Evolutionary conservation across 53 echinoderm and acorn worm species (phyloP), one percentile per base, ranked within the genome.

Genomic region (Henricia sp.): DNA sequence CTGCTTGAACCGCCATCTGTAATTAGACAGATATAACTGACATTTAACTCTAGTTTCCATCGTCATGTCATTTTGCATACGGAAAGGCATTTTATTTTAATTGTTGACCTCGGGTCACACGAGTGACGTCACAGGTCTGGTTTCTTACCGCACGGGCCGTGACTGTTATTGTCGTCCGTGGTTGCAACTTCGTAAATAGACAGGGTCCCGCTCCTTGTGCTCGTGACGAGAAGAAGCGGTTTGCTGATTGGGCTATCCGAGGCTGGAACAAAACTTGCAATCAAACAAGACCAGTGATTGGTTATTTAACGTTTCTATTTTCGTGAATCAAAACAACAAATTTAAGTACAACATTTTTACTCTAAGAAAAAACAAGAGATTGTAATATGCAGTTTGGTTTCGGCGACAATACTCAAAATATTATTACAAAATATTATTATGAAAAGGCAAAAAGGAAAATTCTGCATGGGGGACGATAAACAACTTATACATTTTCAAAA

Each of bases 111-210:
- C n/a, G n/a, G n/a, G n/a, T n/a, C n/a, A n/a, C n/a, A n/a, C n/a
- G n/a, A n/a, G n/a, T n/a, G n/a, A n/a, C n/a, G n/a, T n/a, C n/a
- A n/a, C n/a, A n/a, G 53, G 53, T n/a, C 53, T 17, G 3, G 9
- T 17, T 29, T 60, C 33, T 10, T 60, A 32, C 28, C 11, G 13
- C 16, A 32, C 13, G 20, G 30, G 13, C 30, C 24, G 32, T 29
- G 62, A 32, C 27, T 20, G 28, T 24, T 76, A 21, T 40, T 58
- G 38, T 46, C 30, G 16, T 24, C 56, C 28, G 43, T 36, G 28
- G 89, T 89, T 20, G 91, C 77, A 8, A 95, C 88, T 53, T 95
- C 92, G 68, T 93, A 95, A 41, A 95, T 84, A 17, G 92, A 71
- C 41, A 95, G 33, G 9, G 95, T 95, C 3, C 95, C 95, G 33